Conservation (phyloP, 2,888 invertebrate species). For the Plebejus argus region DNA sequence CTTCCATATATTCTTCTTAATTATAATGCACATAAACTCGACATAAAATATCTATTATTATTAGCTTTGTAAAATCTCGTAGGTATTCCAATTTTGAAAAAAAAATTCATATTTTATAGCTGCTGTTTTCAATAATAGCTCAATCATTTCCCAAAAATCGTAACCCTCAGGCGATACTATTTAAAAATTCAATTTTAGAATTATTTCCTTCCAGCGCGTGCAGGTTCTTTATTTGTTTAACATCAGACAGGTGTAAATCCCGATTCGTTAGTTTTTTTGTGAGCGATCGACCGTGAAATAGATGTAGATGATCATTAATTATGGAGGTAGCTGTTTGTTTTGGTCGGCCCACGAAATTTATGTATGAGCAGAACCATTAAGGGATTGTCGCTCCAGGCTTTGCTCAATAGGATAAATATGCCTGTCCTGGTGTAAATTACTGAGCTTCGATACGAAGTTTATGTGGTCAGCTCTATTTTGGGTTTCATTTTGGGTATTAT, state of each 20-base stretch:
- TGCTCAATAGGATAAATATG: conserved; percentile 40
- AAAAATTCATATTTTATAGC: background rate
- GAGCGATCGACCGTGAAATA: conserved; percentile 72
- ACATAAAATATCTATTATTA: too few species aligned
- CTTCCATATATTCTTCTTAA: too few species aligned
- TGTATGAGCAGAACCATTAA: conserved; percentile 73
- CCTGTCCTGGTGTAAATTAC: conserved; percentile 31
- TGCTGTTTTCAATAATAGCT: background rate
- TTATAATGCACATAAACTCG: too few species aligned
- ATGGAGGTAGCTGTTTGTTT: conserved; percentile 71
- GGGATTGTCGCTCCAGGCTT: conserved; percentile 69
- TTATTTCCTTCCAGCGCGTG: background rate
- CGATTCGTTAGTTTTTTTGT: conserved; percentile 59
- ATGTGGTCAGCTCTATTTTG: conserved; percentile 27
- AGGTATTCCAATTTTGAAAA: too few species aligned
- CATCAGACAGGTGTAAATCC: conserved; percentile 34
- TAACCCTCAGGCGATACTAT: background rate
- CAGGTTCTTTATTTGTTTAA: conserved; percentile 31
- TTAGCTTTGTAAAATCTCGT: too few species aligned
- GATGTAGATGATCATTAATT: conserved; percentile 73
- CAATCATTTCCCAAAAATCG: background rate
- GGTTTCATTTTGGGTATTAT: background rate
- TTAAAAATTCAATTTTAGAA: conserved; percentile 3
- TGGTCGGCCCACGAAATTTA: conserved; percentile 71
- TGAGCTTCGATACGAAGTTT: conserved; percentile 14